Evolutionary conservation across 2,113 vertebrate species (phyloP).

Genomic region (Okapia johnstoni): DNA sequence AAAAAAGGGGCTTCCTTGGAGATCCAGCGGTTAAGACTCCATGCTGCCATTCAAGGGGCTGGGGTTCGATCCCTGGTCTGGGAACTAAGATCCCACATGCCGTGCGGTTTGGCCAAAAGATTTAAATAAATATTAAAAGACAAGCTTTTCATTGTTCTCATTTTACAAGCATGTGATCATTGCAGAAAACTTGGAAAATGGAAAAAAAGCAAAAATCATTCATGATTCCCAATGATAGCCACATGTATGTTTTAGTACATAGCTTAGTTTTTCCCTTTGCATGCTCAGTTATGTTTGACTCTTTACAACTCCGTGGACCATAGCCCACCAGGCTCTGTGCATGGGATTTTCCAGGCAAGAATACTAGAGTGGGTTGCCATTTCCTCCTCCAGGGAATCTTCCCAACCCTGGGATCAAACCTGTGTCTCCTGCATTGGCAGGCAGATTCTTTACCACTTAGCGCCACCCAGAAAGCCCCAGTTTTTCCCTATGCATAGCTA

Average conservation of each 20-base stretch:
- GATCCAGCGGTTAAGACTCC: neutral
- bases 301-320: neutral
- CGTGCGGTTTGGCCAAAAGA: neutral
- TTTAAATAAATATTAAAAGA: neutral
- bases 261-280: neutral
- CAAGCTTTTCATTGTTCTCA: neutral
- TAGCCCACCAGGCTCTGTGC: neutral
- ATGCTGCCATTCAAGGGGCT: neutral
- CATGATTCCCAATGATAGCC: neutral
- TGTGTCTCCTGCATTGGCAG: neutral
- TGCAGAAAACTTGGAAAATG: conserved; percentile 1
- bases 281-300: neutral
- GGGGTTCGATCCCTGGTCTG: neutral
- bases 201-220: neutral
- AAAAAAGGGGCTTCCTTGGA: neutral
- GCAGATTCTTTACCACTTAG: neutral
- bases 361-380: neutral
- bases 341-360: neutral
- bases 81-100: neutral
- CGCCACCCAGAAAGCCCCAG: neutral
- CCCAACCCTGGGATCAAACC: neutral
- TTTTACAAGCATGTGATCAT: neutral
- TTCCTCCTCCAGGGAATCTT: neutral
- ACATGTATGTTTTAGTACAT: neutral
- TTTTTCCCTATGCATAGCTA: neutral